Conservation (phyloP, 1,140 invertebrate genomes). For the Hycleus phaleratus region DNA sequence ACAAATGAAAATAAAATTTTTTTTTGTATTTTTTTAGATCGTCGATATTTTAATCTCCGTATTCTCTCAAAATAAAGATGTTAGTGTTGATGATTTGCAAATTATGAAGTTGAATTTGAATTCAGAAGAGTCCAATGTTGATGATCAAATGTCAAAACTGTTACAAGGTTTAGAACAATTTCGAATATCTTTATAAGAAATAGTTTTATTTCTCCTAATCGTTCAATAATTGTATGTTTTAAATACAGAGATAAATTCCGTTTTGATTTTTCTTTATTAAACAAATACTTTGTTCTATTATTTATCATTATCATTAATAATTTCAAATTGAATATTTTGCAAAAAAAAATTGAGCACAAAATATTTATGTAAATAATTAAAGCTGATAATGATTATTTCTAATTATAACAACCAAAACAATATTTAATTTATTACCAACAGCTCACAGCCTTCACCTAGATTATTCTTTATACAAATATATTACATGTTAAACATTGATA, state of each 20-base stretch:
- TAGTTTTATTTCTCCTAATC: not conserved
- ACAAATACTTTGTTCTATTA: slow-evolving; percentile 3
- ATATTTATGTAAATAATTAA: not conserved
- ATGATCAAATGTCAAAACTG: slow-evolving; percentile 34
- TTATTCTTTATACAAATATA: too few species aligned
- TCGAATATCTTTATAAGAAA: slow-evolving; percentile 21
- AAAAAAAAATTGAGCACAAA: not conserved
- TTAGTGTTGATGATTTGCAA: slow-evolving; percentile 31
- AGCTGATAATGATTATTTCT: not conserved
- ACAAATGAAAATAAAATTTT: too few species aligned
- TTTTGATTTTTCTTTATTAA: too few species aligned
- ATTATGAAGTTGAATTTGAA: slow-evolving; percentile 34
- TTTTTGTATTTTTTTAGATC: slow-evolving; percentile 24
- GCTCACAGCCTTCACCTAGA: slow-evolving; percentile 15
- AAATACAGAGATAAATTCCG: slow-evolving; percentile 7
- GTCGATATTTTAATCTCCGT: slow-evolving; percentile 35
- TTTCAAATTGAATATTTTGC: too few species aligned
- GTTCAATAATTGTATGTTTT: slow-evolving; percentile 6
- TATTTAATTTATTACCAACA: not conserved
- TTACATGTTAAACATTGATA: too few species aligned
- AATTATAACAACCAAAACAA: not conserved
- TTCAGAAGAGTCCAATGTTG: slow-evolving; percentile 19
- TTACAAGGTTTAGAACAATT: slow-evolving; percentile 31
- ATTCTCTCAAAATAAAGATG: slow-evolving; percentile 17
- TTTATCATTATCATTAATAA: not conserved